Evolutionary conservation across 2,888 invertebrate species (phyloP).

Genomic region (Ypsolopha sequella): DNA sequence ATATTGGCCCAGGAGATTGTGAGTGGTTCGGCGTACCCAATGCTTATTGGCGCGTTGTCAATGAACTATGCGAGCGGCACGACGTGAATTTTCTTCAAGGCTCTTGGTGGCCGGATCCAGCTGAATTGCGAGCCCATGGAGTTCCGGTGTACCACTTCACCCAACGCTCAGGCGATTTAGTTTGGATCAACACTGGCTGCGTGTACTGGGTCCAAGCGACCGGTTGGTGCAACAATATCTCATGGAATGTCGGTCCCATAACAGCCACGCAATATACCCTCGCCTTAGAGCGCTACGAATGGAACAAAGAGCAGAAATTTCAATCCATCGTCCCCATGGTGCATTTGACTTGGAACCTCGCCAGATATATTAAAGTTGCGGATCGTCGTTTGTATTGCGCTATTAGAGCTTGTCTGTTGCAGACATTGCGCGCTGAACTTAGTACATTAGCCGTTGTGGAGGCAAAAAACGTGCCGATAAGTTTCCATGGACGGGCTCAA

Average conservation of each 20-base stretch:
- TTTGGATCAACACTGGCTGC: constrained; percentile 97
- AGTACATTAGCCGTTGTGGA: constrained; percentile 89
- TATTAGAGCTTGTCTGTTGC: constrained; percentile 87
- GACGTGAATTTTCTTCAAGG: constrained; percentile 96
- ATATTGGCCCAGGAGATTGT: constrained; percentile 99
- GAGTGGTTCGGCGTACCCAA: constrained; percentile 99
- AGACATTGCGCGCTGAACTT: constrained; percentile 90
- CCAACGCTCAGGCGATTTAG: constrained; percentile 97
- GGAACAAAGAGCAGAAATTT: constrained; percentile 97
- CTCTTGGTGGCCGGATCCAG: constrained; percentile 98
- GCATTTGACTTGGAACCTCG: constrained; percentile 98
- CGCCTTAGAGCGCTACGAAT: constrained; percentile 96
- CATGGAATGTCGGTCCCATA: constrained; percentile 99
- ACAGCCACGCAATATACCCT: constrained; percentile 93
- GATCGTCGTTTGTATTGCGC: constrained; percentile 89
- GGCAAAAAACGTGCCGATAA: constrained; percentile 86
- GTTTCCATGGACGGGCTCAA: constrained; percentile 93
- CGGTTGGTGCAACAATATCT: constrained; percentile 99
- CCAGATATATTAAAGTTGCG: constrained; percentile 95
- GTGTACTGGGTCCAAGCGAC: constrained; percentile 97
- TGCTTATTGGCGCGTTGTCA: constrained; percentile 97
- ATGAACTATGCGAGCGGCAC: constrained; percentile 93
- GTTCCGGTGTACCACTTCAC: constrained; percentile 96
- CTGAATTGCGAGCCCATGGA: constrained; percentile 93
- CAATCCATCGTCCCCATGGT: constrained; percentile 99